Base-by-base conservation (phyloP, 2,797 vertebrate species). In the Poecile montanus region DNA sequence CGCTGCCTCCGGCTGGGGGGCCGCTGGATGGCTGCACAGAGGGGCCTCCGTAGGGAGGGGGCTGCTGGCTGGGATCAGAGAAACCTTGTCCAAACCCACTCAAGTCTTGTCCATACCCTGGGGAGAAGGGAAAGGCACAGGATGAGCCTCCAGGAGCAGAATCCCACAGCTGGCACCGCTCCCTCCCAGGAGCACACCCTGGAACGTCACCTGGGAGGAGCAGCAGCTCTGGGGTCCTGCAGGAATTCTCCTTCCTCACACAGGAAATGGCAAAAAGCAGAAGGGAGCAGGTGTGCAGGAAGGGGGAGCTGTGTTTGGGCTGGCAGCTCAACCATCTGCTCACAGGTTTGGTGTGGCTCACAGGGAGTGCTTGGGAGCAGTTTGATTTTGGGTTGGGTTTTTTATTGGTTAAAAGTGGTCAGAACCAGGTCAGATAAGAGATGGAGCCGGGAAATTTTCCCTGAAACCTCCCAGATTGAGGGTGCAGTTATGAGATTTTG, bases 21-120 rank as follows among this genome's bases (percentile, higher is more conserved):
- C 98, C 98, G 36, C 98, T 95, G 6, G 99, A 98, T 32, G 98
- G 98, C 77, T 98, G 99, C 96, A 99, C 98, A 27, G 99, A 98
- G 68, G 99, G 99, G 63, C 98, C 98, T 93, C 98, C 98, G 0
- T 99, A 98, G 93, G 99, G 98, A 61, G 98, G 98, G 83, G 98
- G 97, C 79, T 98, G 98, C 98, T 99, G 99, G 98, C 97, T 99
- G 96, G 99, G 99, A 82, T 99, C 99, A 72, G 99, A 98, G 95
- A 99, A 99, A 96, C 98, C 98, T 98, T 99, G 99, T 96, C 98
- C 98, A 61, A 99, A 99, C 93, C 99, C 98, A 73, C 98, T 99
- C 98, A 99, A 98, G 97, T 99, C 99, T 98, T 99, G 99, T 96
- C 99, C 98, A 66, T 99, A 99, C 95, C 99, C 99, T 99, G 98